Evolutionary conservation across 2,888 invertebrate species (phyloP).

Genomic region (Volucella zonaria): DNA sequence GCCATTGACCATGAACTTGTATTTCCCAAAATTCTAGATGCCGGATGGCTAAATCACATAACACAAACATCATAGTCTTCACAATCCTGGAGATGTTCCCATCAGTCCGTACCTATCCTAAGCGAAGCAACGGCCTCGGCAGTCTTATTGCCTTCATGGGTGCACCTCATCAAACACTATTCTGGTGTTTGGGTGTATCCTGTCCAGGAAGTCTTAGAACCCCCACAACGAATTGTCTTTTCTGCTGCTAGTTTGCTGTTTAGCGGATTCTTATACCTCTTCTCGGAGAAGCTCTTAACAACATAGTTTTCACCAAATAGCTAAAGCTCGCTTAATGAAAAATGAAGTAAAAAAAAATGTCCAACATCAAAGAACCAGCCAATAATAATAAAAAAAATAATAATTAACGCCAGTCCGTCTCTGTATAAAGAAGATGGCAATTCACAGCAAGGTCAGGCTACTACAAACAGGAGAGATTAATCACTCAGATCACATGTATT

Average conservation of each 20-base stretch:
- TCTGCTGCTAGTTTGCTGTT: slow-evolving; percentile 87
- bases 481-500: too few species aligned
- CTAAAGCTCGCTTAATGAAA: slow-evolving; percentile 83
- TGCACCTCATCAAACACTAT: slow-evolving; percentile 88
- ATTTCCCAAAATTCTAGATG: too few species aligned
- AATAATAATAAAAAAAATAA: slow-evolving; percentile 8
- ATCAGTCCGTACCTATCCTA: slow-evolving; percentile 90
- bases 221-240: slow-evolving; percentile 89
- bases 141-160: slow-evolving; percentile 88
- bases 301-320: slow-evolving; percentile 88
- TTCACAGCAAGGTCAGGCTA: too few species aligned
- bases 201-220: slow-evolving; percentile 89
- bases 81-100: slow-evolving; percentile 89
- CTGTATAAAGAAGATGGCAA: too few species aligned
- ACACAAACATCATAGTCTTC: slow-evolving; percentile 93
- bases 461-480: too few species aligned
- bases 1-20: too few species aligned
- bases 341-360: slow-evolving; percentile 77
- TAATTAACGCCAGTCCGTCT: too few species aligned
- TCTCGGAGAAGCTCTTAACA: slow-evolving; percentile 89
- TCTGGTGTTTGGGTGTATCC: slow-evolving; percentile 96
- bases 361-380: neutral
- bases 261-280: slow-evolving; percentile 86
- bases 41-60: slow-evolving; percentile 95
- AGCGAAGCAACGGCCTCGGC: slow-evolving; percentile 86